Percentiles rank a stretch among this genome's conserved stretches.
These are phyloP conservation scores for Mugil cephalus DNA, from an alignment of 2,113 vertebrate species.

Conservation along the genomic window DNA sequence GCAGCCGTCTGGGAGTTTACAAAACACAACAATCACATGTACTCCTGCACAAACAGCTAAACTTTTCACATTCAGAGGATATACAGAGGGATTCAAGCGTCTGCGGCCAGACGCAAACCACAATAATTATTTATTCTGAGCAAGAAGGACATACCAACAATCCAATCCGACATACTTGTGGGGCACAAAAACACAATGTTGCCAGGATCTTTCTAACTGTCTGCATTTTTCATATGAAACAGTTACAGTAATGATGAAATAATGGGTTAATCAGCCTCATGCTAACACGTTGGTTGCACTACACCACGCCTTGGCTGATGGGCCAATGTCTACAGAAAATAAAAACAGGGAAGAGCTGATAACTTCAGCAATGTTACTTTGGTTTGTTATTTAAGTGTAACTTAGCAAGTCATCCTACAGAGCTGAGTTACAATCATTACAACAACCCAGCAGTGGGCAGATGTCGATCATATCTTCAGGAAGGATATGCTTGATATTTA, in stretches of 20 bases:
- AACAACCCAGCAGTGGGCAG: slow-evolving; percentile 15
- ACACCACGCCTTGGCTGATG: too few species aligned
- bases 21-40: background rate
- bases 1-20: background rate
- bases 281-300: background rate
- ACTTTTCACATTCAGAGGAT: background rate
- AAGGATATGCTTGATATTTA: background rate
- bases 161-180: slow-evolving; percentile 12
- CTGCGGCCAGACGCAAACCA: background rate
- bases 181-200: slow-evolving; percentile 9
- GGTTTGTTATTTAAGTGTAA: slow-evolving; percentile 43
- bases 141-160: slow-evolving; percentile 2
- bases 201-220: background rate
- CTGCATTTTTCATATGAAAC: background rate
- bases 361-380: slow-evolving; percentile 9
- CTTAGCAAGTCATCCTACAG: slow-evolving; percentile 12
- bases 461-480: background rate
- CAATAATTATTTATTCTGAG: background rate
- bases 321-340: too few species aligned
- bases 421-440: slow-evolving; percentile 7
- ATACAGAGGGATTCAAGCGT: slow-evolving; percentile 10
- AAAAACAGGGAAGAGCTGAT: slow-evolving; percentile 11
- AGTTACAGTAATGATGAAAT: too few species aligned
- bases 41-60: slow-evolving; percentile 22
- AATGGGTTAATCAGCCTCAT: background rate